These are phyloP conservation scores for Nettapus auritus DNA, from an alignment of 2,113 vertebrate species.

Conservation along the genomic window DNA sequence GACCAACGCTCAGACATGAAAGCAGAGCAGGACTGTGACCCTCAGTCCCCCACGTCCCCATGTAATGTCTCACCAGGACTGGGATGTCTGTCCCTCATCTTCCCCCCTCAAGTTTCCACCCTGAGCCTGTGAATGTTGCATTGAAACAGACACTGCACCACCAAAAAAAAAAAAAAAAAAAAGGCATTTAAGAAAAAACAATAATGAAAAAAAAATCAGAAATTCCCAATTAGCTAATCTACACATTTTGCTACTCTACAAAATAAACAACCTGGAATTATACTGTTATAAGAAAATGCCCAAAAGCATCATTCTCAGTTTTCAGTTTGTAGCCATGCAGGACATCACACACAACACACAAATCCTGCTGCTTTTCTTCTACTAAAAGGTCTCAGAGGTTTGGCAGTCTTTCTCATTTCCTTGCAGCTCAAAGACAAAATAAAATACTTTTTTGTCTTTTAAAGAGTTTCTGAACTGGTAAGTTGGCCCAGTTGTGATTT, in stretches of 20 bases:
- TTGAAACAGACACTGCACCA: not conserved
- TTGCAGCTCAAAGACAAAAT: not conserved
- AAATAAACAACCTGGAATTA: not conserved
- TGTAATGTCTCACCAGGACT: not conserved
- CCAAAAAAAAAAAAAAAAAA: not conserved
- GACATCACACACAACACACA: not conserved
- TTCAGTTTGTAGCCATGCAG: not conserved
- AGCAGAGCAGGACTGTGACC: not conserved
- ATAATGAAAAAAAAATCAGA: not conserved
- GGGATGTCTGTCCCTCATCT: not conserved
- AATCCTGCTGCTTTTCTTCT: not conserved
- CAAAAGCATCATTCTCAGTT: not conserved
- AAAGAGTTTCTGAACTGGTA: slow-evolving; percentile 51
- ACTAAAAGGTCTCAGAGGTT: not conserved
- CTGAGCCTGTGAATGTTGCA: not conserved
- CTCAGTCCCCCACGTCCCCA: accelerated
- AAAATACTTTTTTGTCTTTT: slow-evolving; percentile 34
- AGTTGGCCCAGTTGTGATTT: slow-evolving; percentile 19
- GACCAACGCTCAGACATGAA: not conserved
- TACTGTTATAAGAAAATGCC: not conserved
- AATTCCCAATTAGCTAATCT: not conserved
- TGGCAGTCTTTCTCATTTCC: not conserved
- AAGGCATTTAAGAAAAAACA: not conserved
- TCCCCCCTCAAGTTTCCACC: not conserved
- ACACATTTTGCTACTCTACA: not conserved